Evolutionary conservation across 2,113 vertebrate species (phyloP).

Genomic region (Epinephelus moara): DNA sequence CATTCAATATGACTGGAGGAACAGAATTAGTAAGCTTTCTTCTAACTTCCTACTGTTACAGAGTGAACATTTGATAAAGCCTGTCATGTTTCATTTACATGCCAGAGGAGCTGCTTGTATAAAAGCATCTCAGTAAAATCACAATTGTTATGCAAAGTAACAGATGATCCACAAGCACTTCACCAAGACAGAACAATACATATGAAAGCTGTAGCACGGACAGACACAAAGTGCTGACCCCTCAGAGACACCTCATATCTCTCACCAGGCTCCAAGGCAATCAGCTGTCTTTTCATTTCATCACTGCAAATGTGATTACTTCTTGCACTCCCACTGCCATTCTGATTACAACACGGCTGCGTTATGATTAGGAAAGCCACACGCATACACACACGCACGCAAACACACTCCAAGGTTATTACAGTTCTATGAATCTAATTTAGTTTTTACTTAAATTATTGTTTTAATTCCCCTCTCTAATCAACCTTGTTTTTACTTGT

Average conservation of each 20-base stretch:
- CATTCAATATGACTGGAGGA: neutral
- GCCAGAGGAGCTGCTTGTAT: constrained; percentile 6
- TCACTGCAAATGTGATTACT: constrained; percentile 11
- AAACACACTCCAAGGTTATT: constrained; percentile 30
- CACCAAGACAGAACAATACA: neutral
- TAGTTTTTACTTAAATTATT: neutral
- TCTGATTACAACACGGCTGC: neutral
- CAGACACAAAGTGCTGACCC: constrained; percentile 29
- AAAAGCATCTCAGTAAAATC: neutral
- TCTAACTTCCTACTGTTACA: neutral
- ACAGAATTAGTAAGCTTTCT: neutral
- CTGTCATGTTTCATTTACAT: constrained; percentile 12
- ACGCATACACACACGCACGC: constrained; percentile 15
- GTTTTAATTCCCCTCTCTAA: neutral
- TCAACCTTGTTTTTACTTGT: neutral
- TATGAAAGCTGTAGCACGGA: constrained; percentile 29
- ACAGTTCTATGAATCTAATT: neutral
- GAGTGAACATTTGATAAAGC: neutral
- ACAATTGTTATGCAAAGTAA: constrained; percentile 23
- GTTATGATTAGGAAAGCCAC: neutral
- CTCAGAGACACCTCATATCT: neutral
- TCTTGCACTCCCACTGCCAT: neutral
- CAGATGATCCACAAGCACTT: neutral
- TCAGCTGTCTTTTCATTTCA: constrained; percentile 3
- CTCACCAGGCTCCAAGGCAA: constrained; percentile 18